These are phyloP conservation scores for Hypselothyrea guttata DNA, from an alignment of 2,888 invertebrate species.

Conservation along the genomic window DNA sequence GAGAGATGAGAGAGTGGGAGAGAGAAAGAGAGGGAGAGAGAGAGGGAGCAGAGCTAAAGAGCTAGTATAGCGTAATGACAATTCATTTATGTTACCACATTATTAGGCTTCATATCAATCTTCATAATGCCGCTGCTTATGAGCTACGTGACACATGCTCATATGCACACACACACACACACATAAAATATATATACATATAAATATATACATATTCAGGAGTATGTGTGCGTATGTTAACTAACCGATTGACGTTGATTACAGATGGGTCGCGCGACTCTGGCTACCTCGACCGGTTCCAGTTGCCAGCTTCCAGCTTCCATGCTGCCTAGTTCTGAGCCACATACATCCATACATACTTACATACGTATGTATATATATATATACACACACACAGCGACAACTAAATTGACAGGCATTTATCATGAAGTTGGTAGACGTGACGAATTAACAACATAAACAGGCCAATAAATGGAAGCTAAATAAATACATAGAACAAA, in stretches of 20 bases:
- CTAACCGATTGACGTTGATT: conserved; percentile 69
- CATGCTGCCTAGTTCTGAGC: neutral
- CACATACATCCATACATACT: neutral
- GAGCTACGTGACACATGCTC: conserved; percentile 61
- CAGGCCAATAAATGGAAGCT: conserved; percentile 50
- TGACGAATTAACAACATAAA: conserved; percentile 66
- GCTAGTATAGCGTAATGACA: conserved; percentile 57
- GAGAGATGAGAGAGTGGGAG: neutral
- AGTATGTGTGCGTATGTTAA: conserved; percentile 33
- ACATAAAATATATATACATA: conserved; percentile 11
- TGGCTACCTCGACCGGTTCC: conserved; percentile 45
- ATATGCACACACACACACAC: conserved; percentile 16
- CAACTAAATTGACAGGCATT: conserved; percentile 67
- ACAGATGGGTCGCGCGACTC: conserved; percentile 69
- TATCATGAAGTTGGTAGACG: conserved; percentile 59
- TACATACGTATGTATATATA: too few relatives aligned
- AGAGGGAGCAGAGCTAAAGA: conserved; percentile 5
- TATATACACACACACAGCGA: conserved; percentile 3
- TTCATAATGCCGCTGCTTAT: conserved; percentile 67
- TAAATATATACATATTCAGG: conserved; percentile 10
- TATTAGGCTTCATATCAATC: conserved; percentile 72
- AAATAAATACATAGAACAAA: conserved; percentile 23
- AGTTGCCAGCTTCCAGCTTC: neutral
- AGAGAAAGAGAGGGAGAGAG: neutral
- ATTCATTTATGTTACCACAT: conserved; percentile 75